Percentiles rank a stretch among this genome's conserved stretches.
phyloP scores from a whole-genome alignment of 1,140 invertebrate species.

The Ylistrum balloti region DNA sequence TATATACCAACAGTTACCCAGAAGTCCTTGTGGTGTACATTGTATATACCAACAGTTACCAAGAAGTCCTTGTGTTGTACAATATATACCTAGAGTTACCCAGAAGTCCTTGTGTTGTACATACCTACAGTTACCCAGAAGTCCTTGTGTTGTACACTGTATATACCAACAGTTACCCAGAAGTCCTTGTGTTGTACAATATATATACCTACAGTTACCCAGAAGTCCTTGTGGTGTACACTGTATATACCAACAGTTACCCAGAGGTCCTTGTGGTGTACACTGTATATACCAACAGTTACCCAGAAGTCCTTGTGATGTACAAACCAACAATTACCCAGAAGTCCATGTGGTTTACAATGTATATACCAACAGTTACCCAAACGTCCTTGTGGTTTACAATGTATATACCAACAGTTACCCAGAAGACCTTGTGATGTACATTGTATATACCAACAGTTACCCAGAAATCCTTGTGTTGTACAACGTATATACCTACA shows the following conservation, averaged over 20 bases:
- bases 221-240: not conserved
- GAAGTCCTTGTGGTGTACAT: slow-evolving; percentile 47
- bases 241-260: not conserved
- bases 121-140: slow-evolving; percentile 95
- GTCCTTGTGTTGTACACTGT: not conserved
- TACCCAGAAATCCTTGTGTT: not conserved
- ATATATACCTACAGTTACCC: not conserved
- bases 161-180: slow-evolving; percentile 80
- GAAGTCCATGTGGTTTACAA: not conserved
- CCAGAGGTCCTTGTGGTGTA: not conserved
- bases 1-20: slow-evolving; percentile 89
- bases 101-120: slow-evolving; percentile 42
- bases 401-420: slow-evolving; percentile 17
- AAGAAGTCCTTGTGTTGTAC: slow-evolving; percentile 42
- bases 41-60: slow-evolving; percentile 77
- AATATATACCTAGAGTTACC: slow-evolving; percentile 27
- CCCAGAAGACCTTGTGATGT: not conserved
- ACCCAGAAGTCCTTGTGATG: not conserved
- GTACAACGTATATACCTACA: slow-evolving; percentile 41
- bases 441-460: slow-evolving; percentile 86
- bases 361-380: slow-evolving; percentile 89
- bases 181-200: slow-evolving; percentile 80
- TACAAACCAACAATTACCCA: slow-evolving; percentile 91
- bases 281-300: not conserved
- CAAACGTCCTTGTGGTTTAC: slow-evolving; percentile 83